These are phyloP conservation scores for Phaethornis superciliosus DNA, from an alignment of 2,113 vertebrate species.

Conservation along the genomic window DNA sequence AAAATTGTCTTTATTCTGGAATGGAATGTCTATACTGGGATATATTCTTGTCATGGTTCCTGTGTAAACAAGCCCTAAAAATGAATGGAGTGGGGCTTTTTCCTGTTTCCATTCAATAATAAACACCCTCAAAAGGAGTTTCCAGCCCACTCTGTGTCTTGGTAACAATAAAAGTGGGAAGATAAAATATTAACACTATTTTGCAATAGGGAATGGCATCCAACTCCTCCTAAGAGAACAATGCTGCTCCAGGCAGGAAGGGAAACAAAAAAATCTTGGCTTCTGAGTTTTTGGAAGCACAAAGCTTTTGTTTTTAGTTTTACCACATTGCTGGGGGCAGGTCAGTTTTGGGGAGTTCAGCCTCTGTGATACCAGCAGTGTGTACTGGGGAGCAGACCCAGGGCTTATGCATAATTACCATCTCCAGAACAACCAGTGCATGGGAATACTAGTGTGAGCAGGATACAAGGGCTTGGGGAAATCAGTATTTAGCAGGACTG, in stretches of 20 bases:
- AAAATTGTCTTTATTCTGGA: slow-evolving; percentile 33
- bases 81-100: slow-evolving; percentile 47
- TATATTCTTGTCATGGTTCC: slow-evolving; percentile 43
- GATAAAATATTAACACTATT: slow-evolving; percentile 50
- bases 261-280: slow-evolving; percentile 37
- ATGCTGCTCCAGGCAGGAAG: slow-evolving; percentile 59
- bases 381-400: not conserved
- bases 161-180: slow-evolving; percentile 55
- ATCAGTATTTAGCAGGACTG: not conserved
- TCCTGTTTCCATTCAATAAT: slow-evolving; percentile 58
- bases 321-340: slow-evolving; percentile 7
- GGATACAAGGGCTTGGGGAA: not conserved
- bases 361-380: not conserved
- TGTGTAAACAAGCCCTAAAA: slow-evolving; percentile 49
- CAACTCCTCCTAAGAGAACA: slow-evolving; percentile 46
- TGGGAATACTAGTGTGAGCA: not conserved
- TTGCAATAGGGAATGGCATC: slow-evolving; percentile 57
- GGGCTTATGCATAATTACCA: not conserved
- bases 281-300: slow-evolving; percentile 1
- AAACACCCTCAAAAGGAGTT: slow-evolving; percentile 48
- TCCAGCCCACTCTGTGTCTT: slow-evolving; percentile 24
- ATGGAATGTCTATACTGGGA: slow-evolving; percentile 41
- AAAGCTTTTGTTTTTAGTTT: slow-evolving; percentile 36
- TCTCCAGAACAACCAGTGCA: not conserved
- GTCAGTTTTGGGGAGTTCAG: not conserved